Base-by-base conservation (phyloP, 2,113 vertebrate species). In the Centrocercus urophasianus region DNA sequence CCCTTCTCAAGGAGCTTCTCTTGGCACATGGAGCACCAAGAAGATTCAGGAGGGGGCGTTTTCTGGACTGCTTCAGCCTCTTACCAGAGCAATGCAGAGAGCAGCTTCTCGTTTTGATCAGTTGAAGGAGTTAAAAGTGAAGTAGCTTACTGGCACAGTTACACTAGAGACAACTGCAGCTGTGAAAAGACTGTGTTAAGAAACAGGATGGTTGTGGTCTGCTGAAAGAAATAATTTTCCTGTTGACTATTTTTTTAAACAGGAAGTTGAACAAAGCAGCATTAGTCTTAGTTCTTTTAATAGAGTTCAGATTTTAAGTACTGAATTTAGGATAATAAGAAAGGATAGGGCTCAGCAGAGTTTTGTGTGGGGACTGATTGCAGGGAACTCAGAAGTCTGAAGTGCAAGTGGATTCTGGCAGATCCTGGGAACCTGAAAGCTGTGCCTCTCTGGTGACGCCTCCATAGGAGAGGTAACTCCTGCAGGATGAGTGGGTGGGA, bases 161-260 rank as follows among this genome's bases (percentile, higher is more conserved):
- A 90, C 25, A 18, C 88, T 69, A 67, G 75, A 93, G 92, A 89
- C 94, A 75, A 79, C 71, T 70, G 80, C 95, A 97, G 96, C 93
- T 96, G 95, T 96, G 94, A 94, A 95, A 95, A 94, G 85, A 17
- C 80, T 77, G 83, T 57, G 86, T 95, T 89, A 95, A 97, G 95
- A 94, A 96, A 97, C 96, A 97, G 97, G 96, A 97, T 97, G 95
- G 28, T 94, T 98, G 97, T 95, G 97, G 97, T 98, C 96, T 97
- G 81, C 95, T 93, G 71, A 79, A 88, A 96, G 93, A 96, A 96
- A 90, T 95, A 94, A 97, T 96, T 97, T 98, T 98, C 97, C 97
- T 98, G 98, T 98, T 98, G 95, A 97, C 95, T 91, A 6, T 93
- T 93, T 97, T 94, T 97, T 96, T 91, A 84, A 76, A 96, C 96